These are phyloP conservation scores for Paramisgurnus dabryanus DNA, from an alignment of 2,113 vertebrate species.

Conservation along the genomic window DNA sequence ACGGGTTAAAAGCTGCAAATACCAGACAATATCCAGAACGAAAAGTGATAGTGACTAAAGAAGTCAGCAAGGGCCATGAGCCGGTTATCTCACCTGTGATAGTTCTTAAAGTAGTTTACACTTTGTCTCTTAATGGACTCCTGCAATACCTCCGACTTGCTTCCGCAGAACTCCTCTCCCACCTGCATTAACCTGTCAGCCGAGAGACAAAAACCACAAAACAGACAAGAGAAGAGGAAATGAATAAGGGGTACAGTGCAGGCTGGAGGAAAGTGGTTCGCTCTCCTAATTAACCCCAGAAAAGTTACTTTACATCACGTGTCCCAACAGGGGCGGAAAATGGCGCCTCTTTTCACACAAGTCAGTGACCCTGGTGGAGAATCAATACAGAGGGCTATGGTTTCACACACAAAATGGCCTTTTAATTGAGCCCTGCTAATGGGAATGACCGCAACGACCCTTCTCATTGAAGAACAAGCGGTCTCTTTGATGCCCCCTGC, in stretches of 20 bases:
- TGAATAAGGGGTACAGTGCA: neutral
- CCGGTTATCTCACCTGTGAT: slow-evolving; percentile 85
- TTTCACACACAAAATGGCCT: slow-evolving; percentile 45
- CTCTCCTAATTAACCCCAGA: slow-evolving; percentile 38
- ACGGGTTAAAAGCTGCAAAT: too few relatives aligned
- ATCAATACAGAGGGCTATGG: neutral
- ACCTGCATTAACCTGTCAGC: slow-evolving; percentile 90
- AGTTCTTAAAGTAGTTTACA: slow-evolving; percentile 98
- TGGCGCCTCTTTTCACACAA: slow-evolving; percentile 17
- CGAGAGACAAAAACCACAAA: neutral
- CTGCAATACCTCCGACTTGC: slow-evolving; percentile 95
- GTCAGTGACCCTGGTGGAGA: slow-evolving; percentile 32
- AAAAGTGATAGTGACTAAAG: neutral
- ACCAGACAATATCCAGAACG: too few relatives aligned
- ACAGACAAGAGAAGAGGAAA: neutral
- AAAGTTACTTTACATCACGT: slow-evolving; percentile 36
- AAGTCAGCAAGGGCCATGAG: too few relatives aligned
- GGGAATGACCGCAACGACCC: slow-evolving; percentile 9
- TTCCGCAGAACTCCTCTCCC: slow-evolving; percentile 97
- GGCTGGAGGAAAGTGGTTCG: neutral
- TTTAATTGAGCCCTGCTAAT: slow-evolving; percentile 56
- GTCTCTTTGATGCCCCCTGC: slow-evolving; percentile 42
- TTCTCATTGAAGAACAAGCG: slow-evolving; percentile 22
- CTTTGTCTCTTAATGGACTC: slow-evolving; percentile 97
- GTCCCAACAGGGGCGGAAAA: neutral